phyloP scores from a whole-genome alignment of 1,140 invertebrate species.

The Drosophila sulfurigaster region DNA sequence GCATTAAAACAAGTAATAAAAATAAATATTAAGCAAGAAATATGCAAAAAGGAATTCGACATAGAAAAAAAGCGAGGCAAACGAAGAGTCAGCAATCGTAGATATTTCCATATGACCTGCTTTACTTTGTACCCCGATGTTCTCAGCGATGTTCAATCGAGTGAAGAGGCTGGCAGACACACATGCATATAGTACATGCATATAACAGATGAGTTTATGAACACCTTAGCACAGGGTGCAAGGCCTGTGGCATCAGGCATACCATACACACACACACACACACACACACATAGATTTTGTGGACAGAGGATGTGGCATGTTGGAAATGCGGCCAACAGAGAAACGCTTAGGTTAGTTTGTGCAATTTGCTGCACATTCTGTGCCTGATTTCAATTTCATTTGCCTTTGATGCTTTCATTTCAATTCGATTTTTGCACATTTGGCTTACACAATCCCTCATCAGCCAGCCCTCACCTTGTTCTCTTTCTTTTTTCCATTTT shows the following conservation, averaged over 20 bases:
- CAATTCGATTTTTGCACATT: constrained; percentile 47
- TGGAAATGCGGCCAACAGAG: constrained; percentile 31
- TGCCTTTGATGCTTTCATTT: constrained; percentile 51
- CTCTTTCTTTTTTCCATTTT: background rate
- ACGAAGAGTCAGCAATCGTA: constrained; percentile 38
- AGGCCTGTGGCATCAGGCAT: background rate
- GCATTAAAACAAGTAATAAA: constrained; percentile 14
- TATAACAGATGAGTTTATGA: constrained; percentile 25
- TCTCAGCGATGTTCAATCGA: constrained; percentile 35
- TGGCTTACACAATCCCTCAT: constrained; percentile 29
- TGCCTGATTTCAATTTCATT: constrained; percentile 46
- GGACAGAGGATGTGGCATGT: constrained; percentile 26
- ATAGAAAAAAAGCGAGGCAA: constrained; percentile 39
- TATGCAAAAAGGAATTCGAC: constrained; percentile 26
- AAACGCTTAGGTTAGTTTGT: constrained; percentile 13
- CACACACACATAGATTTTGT: too few relatives aligned
- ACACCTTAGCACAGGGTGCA: constrained; percentile 5
- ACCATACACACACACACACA: too few relatives aligned
- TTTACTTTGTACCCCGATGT: constrained; percentile 43
- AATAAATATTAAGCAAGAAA: constrained; percentile 6
- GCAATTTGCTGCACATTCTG: constrained; percentile 16
- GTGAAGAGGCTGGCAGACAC: constrained; percentile 13
- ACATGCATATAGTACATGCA: constrained; percentile 4
- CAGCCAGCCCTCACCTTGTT: background rate
- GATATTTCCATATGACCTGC: constrained; percentile 79